Base-by-base conservation (phyloP, 2,888 invertebrate species). In the Drosophila longiperda region DNA sequence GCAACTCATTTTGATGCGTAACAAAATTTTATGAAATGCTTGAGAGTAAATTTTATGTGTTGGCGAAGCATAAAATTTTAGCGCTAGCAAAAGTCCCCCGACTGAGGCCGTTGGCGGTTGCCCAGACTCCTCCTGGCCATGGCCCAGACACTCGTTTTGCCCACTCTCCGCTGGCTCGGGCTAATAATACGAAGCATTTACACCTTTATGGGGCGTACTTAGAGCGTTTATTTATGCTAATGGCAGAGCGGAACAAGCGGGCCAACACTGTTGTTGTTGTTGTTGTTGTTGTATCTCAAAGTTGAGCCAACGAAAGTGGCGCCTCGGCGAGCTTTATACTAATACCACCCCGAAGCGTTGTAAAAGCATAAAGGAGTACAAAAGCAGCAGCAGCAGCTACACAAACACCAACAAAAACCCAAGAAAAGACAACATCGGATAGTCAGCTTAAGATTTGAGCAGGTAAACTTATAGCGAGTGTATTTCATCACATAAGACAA, bases 141-240 rank as follows among this genome's bases (percentile, higher is more conserved):
- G 11, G 32, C 65, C 48, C 33, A 48, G 67, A 15, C 32, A 17
- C 61, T n/a, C 12, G 12, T 7, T 36, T 20, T 36, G 53, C 69
- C 50, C 64, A 20, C 60, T 53, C 50, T 74, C 9, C 45, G 73
- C 68, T 65, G 59, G 63, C 67, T 62, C 4, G 60, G 80, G 89
- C 88, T 90, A 88, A 88, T 88, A 87, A 90, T 88, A 87, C 80
- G 77, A 78, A 76, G 82, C 90, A 91, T 90, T 91, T 90, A 87
- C 91, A 91, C 91, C 91, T 91, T 91, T 90, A 91, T 90, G 86
- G 80, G 79, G 78, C 75, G 81, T 80, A 87, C 87, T 89, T 83
- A 85, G 83, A 87, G 75, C 80, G 86, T 84, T 90, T 91, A 91
- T 90, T 90, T 91, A 90, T 90, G 91, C 91, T 91, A 90, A 90